Evolutionary conservation across 2,888 invertebrate genomes (phyloP).

Genomic region (Apamea anceps): DNA sequence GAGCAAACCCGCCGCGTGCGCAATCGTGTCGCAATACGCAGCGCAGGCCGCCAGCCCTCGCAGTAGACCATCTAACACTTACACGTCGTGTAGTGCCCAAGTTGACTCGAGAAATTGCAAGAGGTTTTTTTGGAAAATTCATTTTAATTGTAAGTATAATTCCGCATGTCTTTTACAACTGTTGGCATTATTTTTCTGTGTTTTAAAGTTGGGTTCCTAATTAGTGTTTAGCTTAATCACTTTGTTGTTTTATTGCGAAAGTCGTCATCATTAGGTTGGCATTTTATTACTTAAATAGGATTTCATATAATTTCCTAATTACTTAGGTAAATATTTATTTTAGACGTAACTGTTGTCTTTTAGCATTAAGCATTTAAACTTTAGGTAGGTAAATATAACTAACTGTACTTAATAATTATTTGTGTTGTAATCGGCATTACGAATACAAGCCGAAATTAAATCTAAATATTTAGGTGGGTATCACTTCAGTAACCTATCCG

Average conservation of each 20-base stretch:
- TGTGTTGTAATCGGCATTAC: no score
- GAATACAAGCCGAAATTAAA: background rate
- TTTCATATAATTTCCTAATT: background rate
- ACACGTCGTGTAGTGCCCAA: constrained; percentile 4
- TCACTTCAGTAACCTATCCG: background rate
- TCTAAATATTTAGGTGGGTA: background rate
- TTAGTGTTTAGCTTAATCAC: background rate
- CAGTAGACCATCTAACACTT: background rate
- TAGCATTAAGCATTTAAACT: background rate
- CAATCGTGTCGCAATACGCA: constrained; percentile 22
- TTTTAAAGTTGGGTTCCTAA: background rate
- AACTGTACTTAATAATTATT: background rate
- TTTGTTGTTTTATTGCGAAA: background rate
- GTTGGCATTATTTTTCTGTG: background rate
- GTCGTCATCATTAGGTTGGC: background rate
- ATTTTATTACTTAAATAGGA: background rate
- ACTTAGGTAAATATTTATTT: background rate
- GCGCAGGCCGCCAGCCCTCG: background rate
- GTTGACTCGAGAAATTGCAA: background rate
- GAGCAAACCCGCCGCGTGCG: constrained; percentile 2
- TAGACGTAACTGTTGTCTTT: background rate
- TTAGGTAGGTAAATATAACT: background rate
- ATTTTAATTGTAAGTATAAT: constrained; percentile 8
- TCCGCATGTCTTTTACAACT: background rate
- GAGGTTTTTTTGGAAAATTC: background rate